Conservation (phyloP, 1,140 invertebrate genomes). For the Asobara japonica region DNA sequence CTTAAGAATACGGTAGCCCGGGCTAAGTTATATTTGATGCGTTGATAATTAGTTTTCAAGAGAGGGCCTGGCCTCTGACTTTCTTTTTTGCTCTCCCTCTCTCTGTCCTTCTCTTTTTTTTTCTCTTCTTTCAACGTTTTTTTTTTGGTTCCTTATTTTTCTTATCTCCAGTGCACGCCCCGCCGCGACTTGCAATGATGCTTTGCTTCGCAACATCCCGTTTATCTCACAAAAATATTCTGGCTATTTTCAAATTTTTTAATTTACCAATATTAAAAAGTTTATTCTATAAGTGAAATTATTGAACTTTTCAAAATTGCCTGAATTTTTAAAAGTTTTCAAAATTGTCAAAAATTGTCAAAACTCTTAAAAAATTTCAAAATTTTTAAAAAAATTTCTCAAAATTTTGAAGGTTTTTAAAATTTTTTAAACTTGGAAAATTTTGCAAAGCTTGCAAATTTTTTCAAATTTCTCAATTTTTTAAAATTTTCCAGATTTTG, state of each 20-base stretch:
- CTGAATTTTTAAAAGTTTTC: no score
- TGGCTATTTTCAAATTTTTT: not conserved
- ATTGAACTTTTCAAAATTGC: no score
- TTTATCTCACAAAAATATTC: conserved; percentile 1
- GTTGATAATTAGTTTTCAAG: conserved; percentile 65
- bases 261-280: no score
- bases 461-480: no score
- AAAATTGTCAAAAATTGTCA: no score
- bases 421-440: no score
- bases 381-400: no score
- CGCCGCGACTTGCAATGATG: not conserved
- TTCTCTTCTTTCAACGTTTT: conserved; percentile 20
- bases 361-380: no score
- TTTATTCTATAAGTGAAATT: no score
- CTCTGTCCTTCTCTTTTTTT: not conserved
- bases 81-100: conserved; percentile 27
- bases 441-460: no score
- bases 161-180: conserved; percentile 25
- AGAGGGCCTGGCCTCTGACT: conserved; percentile 39
- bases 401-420: no score
- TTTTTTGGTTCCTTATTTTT: conserved; percentile 26
- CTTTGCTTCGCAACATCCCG: conserved; percentile 19
- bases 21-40: conserved; percentile 66
- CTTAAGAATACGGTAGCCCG: conserved; percentile 62
- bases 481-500: no score